A percentile compares a stretch with the other conserved stretches of the same genome.
phyloP scores from a whole-genome alignment of 2,797 vertebrate species.

The Enteromius argenteus region DNA sequence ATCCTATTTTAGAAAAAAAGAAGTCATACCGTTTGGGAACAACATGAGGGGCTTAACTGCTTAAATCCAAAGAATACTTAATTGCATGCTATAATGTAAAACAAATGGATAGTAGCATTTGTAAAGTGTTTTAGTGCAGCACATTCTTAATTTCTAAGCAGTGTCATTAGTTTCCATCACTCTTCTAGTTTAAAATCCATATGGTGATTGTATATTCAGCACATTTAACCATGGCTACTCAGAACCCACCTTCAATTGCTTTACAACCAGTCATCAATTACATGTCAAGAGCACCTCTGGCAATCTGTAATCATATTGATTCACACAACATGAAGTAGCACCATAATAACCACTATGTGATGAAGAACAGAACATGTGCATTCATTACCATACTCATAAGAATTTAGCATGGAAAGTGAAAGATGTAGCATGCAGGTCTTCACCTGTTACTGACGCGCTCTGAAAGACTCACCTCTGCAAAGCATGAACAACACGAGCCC shows the following conservation, averaged over 20 bases:
- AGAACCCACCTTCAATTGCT: neutral
- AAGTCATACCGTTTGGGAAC: neutral
- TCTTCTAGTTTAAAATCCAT: slow-evolving; percentile 12
- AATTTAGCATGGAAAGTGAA: slow-evolving; percentile 6
- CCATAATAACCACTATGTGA: slow-evolving; percentile 19
- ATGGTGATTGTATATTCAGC: slow-evolving; percentile 5
- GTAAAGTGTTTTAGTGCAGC: neutral
- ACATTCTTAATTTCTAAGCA: slow-evolving; percentile 2
- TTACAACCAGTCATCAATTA: slow-evolving; percentile 36
- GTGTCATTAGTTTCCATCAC: neutral
- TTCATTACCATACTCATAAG: slow-evolving; percentile 14
- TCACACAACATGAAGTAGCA: slow-evolving; percentile 40
- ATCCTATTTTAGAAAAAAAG: neutral
- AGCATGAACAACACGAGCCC: slow-evolving; percentile 73
- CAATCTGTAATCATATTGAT: slow-evolving; percentile 39
- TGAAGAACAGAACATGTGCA: slow-evolving; percentile 21
- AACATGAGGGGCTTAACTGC: neutral
- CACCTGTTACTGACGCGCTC: slow-evolving; percentile 19
- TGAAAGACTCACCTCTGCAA: slow-evolving; percentile 75
- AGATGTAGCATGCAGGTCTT: neutral
- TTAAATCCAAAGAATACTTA: neutral
- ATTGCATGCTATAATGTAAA: neutral
- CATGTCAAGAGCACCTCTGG: slow-evolving; percentile 34
- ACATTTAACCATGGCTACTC: slow-evolving; percentile 1
- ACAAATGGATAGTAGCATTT: neutral